A percentile compares a stretch with the other conserved stretches of the same genome.
phyloP scores from a whole-genome alignment of 2,888 invertebrate genomes.

The Ophion costatus region DNA sequence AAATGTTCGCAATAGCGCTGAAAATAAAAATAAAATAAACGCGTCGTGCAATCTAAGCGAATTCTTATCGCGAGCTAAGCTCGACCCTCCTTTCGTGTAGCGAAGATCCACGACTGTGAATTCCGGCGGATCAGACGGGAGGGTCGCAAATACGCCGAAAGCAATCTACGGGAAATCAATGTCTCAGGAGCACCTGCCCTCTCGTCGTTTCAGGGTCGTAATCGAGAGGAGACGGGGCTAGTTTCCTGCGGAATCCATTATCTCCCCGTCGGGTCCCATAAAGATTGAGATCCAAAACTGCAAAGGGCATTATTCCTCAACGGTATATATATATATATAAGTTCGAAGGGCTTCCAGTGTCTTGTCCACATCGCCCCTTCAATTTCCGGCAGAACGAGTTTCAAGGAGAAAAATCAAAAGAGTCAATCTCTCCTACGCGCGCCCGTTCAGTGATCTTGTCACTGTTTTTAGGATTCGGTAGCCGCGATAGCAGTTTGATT shows the following conservation, averaged over 20 bases:
- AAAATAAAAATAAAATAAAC: conserved; percentile 38
- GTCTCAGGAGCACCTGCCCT: conserved; percentile 69
- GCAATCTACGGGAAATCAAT: conserved; percentile 71
- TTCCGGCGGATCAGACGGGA: conserved; percentile 20
- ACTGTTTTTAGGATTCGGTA: no score
- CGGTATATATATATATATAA: conserved; percentile 31
- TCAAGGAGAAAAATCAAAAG: not conserved
- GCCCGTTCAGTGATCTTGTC: no score
- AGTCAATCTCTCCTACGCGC: conserved; percentile 12
- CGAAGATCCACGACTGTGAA: conserved; percentile 49
- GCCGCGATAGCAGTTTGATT: no score
- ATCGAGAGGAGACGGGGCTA: conserved; percentile 70
- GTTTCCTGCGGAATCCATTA: conserved; percentile 68
- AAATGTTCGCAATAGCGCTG: not conserved
- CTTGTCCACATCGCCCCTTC: conserved; percentile 30
- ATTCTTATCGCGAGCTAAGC: conserved; percentile 52
- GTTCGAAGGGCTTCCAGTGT: conserved; percentile 16
- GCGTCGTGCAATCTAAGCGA: conserved; percentile 51
- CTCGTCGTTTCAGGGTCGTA: conserved; percentile 67
- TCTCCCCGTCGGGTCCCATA: conserved; percentile 64
- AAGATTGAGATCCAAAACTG: conserved; percentile 69
- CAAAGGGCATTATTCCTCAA: conserved; percentile 66
- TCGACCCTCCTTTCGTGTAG: conserved; percentile 44
- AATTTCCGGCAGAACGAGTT: conserved; percentile 20
- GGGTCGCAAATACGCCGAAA: conserved; percentile 63